These are phyloP conservation scores for Itoplectis maculator DNA, from an alignment of 2,888 invertebrate genomes.

Conservation along the genomic window DNA sequence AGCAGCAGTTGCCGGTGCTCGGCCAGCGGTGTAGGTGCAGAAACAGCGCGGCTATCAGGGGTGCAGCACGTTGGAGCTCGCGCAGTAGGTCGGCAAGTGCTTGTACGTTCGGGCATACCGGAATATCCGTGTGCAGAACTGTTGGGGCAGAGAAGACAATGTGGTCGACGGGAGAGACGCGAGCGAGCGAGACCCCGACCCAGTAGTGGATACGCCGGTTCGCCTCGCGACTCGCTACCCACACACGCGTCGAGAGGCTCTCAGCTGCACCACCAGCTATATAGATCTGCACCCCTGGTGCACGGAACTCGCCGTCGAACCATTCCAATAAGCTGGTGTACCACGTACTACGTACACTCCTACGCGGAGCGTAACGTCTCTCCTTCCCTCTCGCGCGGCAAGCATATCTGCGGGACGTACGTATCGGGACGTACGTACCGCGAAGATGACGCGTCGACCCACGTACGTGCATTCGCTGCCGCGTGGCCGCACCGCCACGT, in stretches of 20 bases:
- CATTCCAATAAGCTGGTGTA: conserved; percentile 50
- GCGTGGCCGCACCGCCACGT: background rate
- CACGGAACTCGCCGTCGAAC: conserved; percentile 38
- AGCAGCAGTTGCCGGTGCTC: conserved; percentile 44
- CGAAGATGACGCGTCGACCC: background rate
- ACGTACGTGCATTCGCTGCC: background rate
- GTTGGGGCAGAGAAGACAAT: conserved; percentile 58
- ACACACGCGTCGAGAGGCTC: conserved; percentile 3
- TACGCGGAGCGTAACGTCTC: background rate
- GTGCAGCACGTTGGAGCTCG: conserved; percentile 60
- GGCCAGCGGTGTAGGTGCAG: conserved; percentile 35
- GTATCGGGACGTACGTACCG: background rate
- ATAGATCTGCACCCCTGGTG: conserved; percentile 30
- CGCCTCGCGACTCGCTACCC: too few species aligned
- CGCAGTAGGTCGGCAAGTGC: conserved; percentile 67
- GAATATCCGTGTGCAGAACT: conserved; percentile 37
- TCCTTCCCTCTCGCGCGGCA: background rate
- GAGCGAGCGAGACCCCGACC: background rate
- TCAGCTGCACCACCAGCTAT: conserved; percentile 18
- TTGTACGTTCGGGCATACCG: conserved; percentile 60
- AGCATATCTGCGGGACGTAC: conserved; percentile 4
- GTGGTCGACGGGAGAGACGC: conserved; percentile 27
- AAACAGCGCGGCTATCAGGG: conserved; percentile 59
- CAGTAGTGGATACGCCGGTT: conserved; percentile 30
- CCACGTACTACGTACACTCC: conserved; percentile 39